phyloP scores from a whole-genome alignment of 2,888 invertebrate species.

The Serrognathus titanus region DNA sequence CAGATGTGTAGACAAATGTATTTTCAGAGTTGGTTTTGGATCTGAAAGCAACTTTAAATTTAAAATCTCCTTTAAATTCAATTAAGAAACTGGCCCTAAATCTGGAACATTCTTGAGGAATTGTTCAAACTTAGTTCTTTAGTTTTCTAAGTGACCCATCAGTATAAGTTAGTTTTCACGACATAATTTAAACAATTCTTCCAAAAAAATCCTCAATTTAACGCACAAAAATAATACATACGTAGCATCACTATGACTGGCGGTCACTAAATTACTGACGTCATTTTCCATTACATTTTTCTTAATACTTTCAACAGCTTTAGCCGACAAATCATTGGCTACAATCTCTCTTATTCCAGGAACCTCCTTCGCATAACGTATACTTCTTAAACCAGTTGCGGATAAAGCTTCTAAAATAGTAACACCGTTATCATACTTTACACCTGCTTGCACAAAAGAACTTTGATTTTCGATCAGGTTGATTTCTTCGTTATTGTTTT shows the following conservation, averaged over 20 bases:
- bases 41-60: no score
- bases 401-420: slow-evolving; percentile 89
- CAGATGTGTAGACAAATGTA: no score
- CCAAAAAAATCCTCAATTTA: background rate
- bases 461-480: slow-evolving; percentile 8
- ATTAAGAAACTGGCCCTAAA: no score
- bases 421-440: slow-evolving; percentile 53
- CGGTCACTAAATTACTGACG: slow-evolving; percentile 69
- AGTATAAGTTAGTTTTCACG: no score
- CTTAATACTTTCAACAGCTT: slow-evolving; percentile 83
- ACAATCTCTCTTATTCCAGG: slow-evolving; percentile 73
- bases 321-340: slow-evolving; percentile 86
- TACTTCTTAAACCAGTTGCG: slow-evolving; percentile 92
- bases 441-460: slow-evolving; percentile 3
- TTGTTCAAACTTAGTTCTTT: no score
- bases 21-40: no score
- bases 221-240: slow-evolving; percentile 47
- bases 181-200: background rate
- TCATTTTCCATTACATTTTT: slow-evolving; percentile 74
- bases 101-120: no score
- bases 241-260: slow-evolving; percentile 87
- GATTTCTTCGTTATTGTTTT: slow-evolving; percentile 21
- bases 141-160: no score
- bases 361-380: slow-evolving; percentile 94
- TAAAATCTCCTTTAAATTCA: no score